Evolutionary conservation across 2,797 vertebrate species (phyloP).

Genomic region (Melanotaenia parkinsoni): DNA sequence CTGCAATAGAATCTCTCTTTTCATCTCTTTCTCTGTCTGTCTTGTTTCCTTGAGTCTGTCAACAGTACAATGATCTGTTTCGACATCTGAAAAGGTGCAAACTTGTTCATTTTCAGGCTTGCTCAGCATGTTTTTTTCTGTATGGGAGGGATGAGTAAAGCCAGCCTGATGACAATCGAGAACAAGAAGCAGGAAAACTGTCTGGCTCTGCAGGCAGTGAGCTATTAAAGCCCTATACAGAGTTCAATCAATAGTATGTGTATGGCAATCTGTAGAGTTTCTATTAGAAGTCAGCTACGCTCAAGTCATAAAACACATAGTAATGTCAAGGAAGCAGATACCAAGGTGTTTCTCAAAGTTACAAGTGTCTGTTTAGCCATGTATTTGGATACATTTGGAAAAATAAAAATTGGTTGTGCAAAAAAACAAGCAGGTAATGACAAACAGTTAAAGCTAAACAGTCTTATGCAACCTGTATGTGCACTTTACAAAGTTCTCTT

Average conservation of each 20-base stretch:
- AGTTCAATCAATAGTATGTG: conserved; percentile 69
- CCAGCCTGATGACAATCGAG: conserved; percentile 38
- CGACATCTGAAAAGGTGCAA: conserved; percentile 20
- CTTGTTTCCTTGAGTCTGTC: not conserved
- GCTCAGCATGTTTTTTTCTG: conserved; percentile 28
- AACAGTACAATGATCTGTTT: conserved; percentile 39
- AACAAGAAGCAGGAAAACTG: conserved; percentile 36
- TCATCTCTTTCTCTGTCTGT: not conserved
- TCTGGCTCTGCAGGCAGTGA: conserved; percentile 50
- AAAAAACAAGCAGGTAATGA: not conserved
- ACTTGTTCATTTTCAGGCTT: conserved; percentile 37
- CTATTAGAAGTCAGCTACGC: conserved; percentile 40
- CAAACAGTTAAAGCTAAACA: not conserved
- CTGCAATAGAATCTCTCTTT: not conserved
- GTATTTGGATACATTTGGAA: not conserved
- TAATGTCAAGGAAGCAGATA: conserved; percentile 19
- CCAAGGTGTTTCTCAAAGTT: conserved; percentile 9
- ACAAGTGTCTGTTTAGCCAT: not conserved
- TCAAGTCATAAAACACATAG: conserved; percentile 7
- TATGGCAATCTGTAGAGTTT: conserved; percentile 61
- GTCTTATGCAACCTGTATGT: not conserved
- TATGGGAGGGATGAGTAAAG: conserved; percentile 32
- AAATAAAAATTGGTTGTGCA: not conserved
- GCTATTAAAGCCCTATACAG: conserved; percentile 54
- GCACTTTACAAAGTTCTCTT: too few relatives aligned